These are phyloP conservation scores for Chitala chitala DNA, from an alignment of 2,113 vertebrate species.

Conservation along the genomic window DNA sequence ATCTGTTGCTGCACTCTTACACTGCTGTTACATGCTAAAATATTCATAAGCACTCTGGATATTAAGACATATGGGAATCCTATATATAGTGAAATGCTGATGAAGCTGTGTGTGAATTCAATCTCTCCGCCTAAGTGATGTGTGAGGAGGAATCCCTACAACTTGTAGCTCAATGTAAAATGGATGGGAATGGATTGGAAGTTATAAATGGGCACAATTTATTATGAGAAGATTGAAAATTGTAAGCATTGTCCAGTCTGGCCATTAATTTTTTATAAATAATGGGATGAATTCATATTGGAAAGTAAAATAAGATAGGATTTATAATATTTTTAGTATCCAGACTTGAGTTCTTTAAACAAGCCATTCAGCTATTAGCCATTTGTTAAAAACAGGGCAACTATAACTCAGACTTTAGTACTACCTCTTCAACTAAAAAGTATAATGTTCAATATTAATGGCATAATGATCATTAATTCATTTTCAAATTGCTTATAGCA, in stretches of 20 bases:
- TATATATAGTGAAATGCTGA: constrained; percentile 20
- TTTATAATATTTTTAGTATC: background rate
- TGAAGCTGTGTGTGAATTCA: constrained; percentile 1
- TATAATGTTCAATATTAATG: background rate
- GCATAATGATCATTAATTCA: constrained; percentile 9
- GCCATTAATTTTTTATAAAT: constrained; percentile 12
- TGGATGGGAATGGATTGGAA: background rate
- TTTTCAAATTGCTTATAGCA: too few species aligned
- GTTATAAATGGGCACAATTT: constrained; percentile 21
- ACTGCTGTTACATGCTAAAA: constrained; percentile 15
- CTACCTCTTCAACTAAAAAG: background rate
- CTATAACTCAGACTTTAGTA: background rate
- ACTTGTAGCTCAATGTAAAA: constrained; percentile 11
- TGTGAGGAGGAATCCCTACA: background rate
- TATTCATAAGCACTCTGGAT: constrained; percentile 12
- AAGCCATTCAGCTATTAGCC: background rate
- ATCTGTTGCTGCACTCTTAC: background rate
- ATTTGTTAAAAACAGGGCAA: background rate
- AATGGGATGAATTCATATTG: background rate
- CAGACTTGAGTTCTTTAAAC: background rate
- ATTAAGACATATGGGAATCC: constrained; percentile 15
- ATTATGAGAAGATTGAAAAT: background rate
- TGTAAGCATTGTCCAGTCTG: constrained; percentile 15
- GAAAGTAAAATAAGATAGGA: constrained; percentile 10
- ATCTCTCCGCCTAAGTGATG: background rate